Conservation (phyloP, 2,797 vertebrate genomes). For the Malurus splendens region DNA sequence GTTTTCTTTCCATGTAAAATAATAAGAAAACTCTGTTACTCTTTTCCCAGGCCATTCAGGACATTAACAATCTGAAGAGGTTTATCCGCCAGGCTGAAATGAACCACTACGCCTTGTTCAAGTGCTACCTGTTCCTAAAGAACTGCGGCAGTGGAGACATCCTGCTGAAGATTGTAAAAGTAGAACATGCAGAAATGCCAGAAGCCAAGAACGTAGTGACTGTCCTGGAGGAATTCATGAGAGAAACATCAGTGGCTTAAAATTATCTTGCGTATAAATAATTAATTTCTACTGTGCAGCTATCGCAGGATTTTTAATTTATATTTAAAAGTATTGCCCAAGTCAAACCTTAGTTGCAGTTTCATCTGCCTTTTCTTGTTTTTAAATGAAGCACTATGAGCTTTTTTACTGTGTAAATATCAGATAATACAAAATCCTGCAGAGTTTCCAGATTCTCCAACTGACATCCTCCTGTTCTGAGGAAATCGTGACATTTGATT, state of each 20-base stretch:
- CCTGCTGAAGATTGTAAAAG: slow-evolving; percentile 87
- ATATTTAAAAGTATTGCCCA: slow-evolving; percentile 14
- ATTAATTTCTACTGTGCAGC: background rate
- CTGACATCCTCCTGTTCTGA: background rate
- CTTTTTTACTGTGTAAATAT: background rate
- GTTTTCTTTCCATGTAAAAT: background rate
- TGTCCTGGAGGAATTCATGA: slow-evolving; percentile 92
- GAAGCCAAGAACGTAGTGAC: slow-evolving; percentile 90
- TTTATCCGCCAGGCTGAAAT: slow-evolving; percentile 94
- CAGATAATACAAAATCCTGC: background rate
- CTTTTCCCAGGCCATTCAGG: slow-evolving; percentile 89
- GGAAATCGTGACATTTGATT: background rate
- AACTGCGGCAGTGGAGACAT: slow-evolving; percentile 92
- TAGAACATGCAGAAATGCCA: slow-evolving; percentile 88
- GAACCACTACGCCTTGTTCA: slow-evolving; percentile 95
- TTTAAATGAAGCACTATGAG: background rate
- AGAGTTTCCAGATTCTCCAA: background rate
- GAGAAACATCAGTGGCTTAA: slow-evolving; percentile 68
- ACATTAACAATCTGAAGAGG: slow-evolving; percentile 97
- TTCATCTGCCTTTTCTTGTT: background rate
- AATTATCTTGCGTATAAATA: background rate
- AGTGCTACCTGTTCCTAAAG: slow-evolving; percentile 92
- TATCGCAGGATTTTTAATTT: background rate
- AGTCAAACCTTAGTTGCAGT: background rate
- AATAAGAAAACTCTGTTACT: background rate